Conservation (phyloP, 2,888 invertebrate genomes). For the Drosophila formosana region DNA sequence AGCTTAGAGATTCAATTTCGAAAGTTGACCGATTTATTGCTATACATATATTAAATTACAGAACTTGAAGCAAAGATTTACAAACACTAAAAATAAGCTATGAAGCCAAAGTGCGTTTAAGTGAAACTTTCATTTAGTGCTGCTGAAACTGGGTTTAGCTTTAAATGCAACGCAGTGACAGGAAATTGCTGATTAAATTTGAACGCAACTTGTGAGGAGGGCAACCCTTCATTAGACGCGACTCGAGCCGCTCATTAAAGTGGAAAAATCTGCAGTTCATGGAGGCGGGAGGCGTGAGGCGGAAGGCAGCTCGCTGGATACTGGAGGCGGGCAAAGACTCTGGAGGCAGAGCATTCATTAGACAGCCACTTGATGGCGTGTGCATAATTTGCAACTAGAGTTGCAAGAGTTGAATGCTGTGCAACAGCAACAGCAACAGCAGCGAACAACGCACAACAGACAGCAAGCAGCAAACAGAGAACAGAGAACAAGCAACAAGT, state of each 20-base stretch:
- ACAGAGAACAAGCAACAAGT: conserved; percentile 62
- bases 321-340: not conserved
- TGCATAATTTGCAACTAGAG: conserved; percentile 71
- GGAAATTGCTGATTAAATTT: conserved; percentile 71
- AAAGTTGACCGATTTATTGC: no score
- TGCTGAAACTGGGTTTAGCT: conserved; percentile 10
- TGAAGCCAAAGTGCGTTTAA: not conserved
- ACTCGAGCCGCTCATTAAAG: conserved; percentile 59
- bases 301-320: conserved; percentile 18
- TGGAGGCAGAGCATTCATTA: conserved; percentile 49
- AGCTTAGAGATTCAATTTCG: no score
- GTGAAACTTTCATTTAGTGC: conserved; percentile 15
- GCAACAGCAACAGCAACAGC: conserved; percentile 50
- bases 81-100: not conserved
- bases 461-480: not conserved
- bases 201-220: conserved; percentile 26
- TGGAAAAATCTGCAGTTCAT: conserved; percentile 52
- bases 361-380: conserved; percentile 72
- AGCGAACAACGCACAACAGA: conserved; percentile 16
- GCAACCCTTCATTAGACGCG: conserved; percentile 70
- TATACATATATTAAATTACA: not conserved
- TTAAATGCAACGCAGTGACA: conserved; percentile 38
- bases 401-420: conserved; percentile 31
- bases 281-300: conserved; percentile 34
- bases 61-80: not conserved